These are phyloP conservation scores for Pseudorhiza aurosa DNA, from an alignment of 30 jellyfish, hydroid and myxozoan species.

Conservation along the genomic window DNA sequence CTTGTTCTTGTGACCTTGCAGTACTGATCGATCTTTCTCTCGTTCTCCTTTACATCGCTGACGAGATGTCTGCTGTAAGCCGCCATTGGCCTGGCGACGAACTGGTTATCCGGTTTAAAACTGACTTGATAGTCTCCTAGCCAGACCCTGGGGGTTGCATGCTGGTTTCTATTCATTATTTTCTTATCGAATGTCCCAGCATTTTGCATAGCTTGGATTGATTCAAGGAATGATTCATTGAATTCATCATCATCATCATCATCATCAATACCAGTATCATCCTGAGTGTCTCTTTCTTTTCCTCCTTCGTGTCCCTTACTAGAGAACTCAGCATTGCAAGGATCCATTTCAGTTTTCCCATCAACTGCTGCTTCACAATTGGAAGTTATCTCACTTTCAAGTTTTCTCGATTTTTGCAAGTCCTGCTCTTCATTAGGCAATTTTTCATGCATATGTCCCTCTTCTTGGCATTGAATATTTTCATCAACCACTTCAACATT, in stretches of 20 bases:
- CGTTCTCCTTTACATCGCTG: not conserved
- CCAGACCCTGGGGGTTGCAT: not conserved
- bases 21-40: not conserved
- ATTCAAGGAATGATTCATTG: not conserved
- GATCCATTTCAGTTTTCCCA: too few relatives aligned
- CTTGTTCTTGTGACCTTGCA: not conserved
- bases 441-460: too few relatives aligned
- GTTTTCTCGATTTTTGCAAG: too few relatives aligned
- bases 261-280: not conserved
- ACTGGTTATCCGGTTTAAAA: not conserved
- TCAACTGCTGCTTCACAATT: too few relatives aligned
- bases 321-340: too few relatives aligned
- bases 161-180: not conserved
- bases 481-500: too few relatives aligned
- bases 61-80: slow-evolving; percentile 39
- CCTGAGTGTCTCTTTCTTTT: too few relatives aligned
- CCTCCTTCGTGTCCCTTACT: too few relatives aligned
- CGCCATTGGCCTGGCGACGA: slow-evolving; percentile 13
- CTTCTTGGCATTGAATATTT: too few relatives aligned
- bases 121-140: not conserved
- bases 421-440: too few relatives aligned
- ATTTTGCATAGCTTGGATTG: not conserved
- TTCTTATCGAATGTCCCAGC: not conserved
- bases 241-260: not conserved
- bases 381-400: too few relatives aligned